Conservation (phyloP, 2,888 invertebrate genomes). For the Plagodis dolabraria region DNA sequence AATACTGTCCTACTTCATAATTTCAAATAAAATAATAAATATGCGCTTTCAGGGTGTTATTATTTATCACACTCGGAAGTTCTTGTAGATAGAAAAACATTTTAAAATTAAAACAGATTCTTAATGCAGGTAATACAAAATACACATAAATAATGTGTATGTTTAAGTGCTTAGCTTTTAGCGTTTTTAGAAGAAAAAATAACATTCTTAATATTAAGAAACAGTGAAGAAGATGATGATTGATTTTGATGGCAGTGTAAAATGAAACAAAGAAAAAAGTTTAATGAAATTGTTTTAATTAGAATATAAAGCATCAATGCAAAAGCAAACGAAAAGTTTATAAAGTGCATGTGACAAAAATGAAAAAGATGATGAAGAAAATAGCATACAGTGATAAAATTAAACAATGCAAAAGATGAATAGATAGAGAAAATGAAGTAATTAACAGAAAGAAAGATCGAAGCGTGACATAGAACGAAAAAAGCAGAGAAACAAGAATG, state of each 20-base stretch:
- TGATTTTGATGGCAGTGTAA: constrained; percentile 33
- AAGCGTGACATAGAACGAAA: constrained; percentile 22
- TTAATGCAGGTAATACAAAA: no score
- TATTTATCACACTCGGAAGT: no score
- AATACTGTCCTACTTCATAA: no score
- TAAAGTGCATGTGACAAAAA: constrained; percentile 18
- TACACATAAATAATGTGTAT: no score
- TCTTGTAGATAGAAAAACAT: no score
- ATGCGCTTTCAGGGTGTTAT: no score
- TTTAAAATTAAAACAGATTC: no score
- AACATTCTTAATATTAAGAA: neutral
- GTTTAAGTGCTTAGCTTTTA: no score
- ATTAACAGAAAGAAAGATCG: constrained; percentile 24
- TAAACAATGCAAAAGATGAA: constrained; percentile 15
- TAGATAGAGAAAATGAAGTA: constrained; percentile 27
- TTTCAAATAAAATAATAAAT: no score
- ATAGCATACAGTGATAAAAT: neutral
- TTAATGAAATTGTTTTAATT: constrained; percentile 45
- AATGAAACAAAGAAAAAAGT: constrained; percentile 53
- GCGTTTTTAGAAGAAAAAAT: no score
- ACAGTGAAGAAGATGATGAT: constrained; percentile 13
- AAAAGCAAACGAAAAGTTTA: constrained; percentile 16
- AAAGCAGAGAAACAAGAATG: constrained; percentile 8
- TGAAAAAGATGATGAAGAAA: constrained; percentile 4
- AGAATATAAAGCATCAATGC: constrained; percentile 16